These are phyloP conservation scores for Ptychodera flava DNA, from an alignment of 35 echinoderm and acorn worm species.

Conservation along the genomic window DNA sequence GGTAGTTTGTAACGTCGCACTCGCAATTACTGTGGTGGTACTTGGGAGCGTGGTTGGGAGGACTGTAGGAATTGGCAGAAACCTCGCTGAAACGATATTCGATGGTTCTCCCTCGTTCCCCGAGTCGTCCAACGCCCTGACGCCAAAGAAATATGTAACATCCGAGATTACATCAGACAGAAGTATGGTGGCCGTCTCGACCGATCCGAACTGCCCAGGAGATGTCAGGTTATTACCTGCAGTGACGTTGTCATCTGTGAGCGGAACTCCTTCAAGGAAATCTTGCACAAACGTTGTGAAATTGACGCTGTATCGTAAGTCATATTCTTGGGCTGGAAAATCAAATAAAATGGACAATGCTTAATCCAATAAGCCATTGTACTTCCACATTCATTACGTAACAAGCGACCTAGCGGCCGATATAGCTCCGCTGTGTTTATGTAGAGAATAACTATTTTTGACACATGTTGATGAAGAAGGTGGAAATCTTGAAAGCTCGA, in stretches of 20 bases:
- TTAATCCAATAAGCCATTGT: too few relatives aligned
- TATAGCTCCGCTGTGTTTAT: too few relatives aligned
- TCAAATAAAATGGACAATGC: neutral
- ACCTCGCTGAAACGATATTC: slow-evolving; percentile 6
- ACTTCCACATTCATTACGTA: too few relatives aligned
- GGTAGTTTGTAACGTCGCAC: too few relatives aligned
- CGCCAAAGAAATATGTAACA: slow-evolving; percentile 25
- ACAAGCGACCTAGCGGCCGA: too few relatives aligned
- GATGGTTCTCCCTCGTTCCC: slow-evolving; percentile 33
- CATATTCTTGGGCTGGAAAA: slow-evolving; percentile 18
- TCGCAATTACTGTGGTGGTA: too few relatives aligned
- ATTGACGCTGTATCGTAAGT: slow-evolving; percentile 12
- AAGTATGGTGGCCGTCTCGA: slow-evolving; percentile 3
- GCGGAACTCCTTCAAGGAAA: neutral
- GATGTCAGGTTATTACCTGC: slow-evolving; percentile 7
- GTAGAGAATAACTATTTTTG: too few relatives aligned
- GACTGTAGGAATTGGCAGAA: neutral
- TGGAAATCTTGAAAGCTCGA: too few relatives aligned
- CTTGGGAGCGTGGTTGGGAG: too few relatives aligned
- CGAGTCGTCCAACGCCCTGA: slow-evolving; percentile 17
- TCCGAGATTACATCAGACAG: neutral
- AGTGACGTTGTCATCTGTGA: slow-evolving; percentile 8
- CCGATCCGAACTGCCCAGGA: neutral
- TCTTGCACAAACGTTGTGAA: slow-evolving; percentile 11
- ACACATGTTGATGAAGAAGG: too few relatives aligned